Base-by-base conservation (phyloP, 2,113 vertebrate genomes). In the Mobula birostris region DNA sequence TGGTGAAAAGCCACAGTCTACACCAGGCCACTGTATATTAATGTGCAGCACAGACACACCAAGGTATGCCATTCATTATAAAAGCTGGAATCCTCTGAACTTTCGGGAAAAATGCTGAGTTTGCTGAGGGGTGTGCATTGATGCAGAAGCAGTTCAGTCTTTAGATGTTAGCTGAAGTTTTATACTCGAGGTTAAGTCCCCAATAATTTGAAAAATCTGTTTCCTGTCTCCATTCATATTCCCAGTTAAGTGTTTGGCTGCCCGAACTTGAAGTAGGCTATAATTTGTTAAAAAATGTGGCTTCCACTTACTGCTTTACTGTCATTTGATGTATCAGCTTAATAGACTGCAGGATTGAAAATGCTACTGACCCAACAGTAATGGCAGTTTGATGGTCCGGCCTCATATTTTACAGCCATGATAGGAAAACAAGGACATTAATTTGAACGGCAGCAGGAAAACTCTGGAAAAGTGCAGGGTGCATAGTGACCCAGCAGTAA, bases 191-290 rank as follows among this genome's bases (percentile, higher is more conserved):
- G 48, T 58, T 85, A 88, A 88, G 58, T 88, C 27, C 83, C 83
- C 5, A 12, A 63, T 88, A 88, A 63, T 88, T 63, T 88, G 83
- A 88, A 63, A 88, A 88, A 63, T 63, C 83, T 61, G 83, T 11
- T 88, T 88, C 56, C 83, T 63, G 58, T 17, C 83, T 88, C 61
- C 56, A 63, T 63, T 63, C 83, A 63, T 63, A 88, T 61, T 88
- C 83, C 27, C 29, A 29, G 58, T 88, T 88, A n/a, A 88, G 83
- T 88, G 58, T 88, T 88, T 88, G 83, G 61, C 61, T 88, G 15
- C 83, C 56, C 11, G 2, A n/a, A 88, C 56, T 14, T 88, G 83
- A 88, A 88, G 83, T n/a, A n/a, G 27, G 56, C 83, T n/a, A 88
- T 88, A 88, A 88, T 88, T 88, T 88, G 56, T 63, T 63, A 11